Evolutionary conservation across 2,888 invertebrate species (phyloP).

Genomic region (Hemistola chrysoprasaria): DNA sequence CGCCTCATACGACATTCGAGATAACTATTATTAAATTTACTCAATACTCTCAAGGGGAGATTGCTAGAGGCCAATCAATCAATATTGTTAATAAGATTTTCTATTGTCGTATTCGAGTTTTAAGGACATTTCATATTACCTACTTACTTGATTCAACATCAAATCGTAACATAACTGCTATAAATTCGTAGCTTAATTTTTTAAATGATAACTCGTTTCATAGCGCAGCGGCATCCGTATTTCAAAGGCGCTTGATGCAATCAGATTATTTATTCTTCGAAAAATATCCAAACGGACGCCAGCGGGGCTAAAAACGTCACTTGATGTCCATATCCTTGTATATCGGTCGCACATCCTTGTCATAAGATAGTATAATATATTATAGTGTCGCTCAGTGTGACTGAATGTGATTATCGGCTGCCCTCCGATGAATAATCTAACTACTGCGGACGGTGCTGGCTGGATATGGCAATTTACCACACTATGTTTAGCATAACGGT

Average conservation of each 20-base stretch:
- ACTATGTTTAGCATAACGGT: too few relatives aligned
- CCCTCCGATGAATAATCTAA: constrained; percentile 10
- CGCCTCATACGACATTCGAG: constrained; percentile 36
- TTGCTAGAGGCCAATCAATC: constrained; percentile 32
- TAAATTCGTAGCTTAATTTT: too few relatives aligned
- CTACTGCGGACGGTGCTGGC: constrained; percentile 7
- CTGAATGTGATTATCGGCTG: constrained; percentile 22
- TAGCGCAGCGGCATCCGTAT: constrained; percentile 29
- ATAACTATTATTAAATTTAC: too few relatives aligned
- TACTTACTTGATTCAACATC: not conserved
- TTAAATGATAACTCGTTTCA: too few relatives aligned
- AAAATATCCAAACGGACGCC: constrained; percentile 32
- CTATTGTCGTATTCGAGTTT: constrained; percentile 26
- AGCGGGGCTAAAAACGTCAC: constrained; percentile 41
- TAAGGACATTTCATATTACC: not conserved
- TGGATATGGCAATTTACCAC: too few relatives aligned
- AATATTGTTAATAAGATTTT: constrained; percentile 28
- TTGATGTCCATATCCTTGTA: constrained; percentile 27
- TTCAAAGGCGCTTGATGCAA: constrained; percentile 28
- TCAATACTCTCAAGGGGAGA: constrained; percentile 35
- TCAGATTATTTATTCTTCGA: constrained; percentile 29
- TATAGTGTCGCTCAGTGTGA: constrained; percentile 17
- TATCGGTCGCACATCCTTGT: constrained; percentile 42
- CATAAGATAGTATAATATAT: constrained; percentile 25
- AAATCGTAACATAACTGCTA: constrained; percentile 7